These are phyloP conservation scores for Argyresthia albistria DNA, from an alignment of 2,888 invertebrate species.

Conservation along the genomic window DNA sequence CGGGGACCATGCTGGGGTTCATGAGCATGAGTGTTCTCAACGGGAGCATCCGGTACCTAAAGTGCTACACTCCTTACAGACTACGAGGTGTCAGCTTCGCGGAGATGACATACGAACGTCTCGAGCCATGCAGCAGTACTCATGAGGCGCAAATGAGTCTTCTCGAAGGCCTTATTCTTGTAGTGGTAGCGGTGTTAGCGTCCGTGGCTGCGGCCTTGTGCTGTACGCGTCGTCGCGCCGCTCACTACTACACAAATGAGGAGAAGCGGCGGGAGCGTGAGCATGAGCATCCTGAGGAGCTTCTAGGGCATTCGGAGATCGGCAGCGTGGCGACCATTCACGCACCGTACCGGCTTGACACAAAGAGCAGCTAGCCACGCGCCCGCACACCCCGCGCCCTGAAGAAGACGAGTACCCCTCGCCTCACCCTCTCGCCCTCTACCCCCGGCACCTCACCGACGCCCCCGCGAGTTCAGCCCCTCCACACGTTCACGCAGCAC, in stretches of 20 bases:
- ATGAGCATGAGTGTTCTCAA: conserved; percentile 70
- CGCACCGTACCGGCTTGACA: conserved; percentile 42
- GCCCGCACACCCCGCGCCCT: conserved; percentile 23
- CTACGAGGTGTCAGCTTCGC: conserved; percentile 55
- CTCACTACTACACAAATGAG: conserved; percentile 86
- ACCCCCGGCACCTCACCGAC: conserved; percentile 22
- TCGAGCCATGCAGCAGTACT: conserved; percentile 58
- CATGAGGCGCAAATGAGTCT: conserved; percentile 72
- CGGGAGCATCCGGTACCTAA: conserved; percentile 58
- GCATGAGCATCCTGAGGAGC: conserved; percentile 52
- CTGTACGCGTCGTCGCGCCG: conserved; percentile 79
- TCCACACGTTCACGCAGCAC: conserved; percentile 14
- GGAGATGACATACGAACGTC: conserved; percentile 34
- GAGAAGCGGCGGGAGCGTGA: conserved; percentile 69
- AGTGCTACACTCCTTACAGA: conserved; percentile 72
- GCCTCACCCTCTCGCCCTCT: conserved; percentile 11
- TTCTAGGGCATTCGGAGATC: conserved; percentile 39
- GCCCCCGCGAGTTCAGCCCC: conserved; percentile 21
- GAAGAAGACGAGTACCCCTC: conserved; percentile 1
- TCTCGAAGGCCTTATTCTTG: conserved; percentile 56
- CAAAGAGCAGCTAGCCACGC: conserved; percentile 52
- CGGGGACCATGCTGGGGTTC: conserved; percentile 68
- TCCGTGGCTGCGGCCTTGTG: conserved; percentile 74
- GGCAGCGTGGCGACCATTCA: conserved; percentile 54
- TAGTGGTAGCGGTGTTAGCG: conserved; percentile 50